phyloP scores from a whole-genome alignment of 1,140 invertebrate genomes.

The Ridgeia piscesae region DNA sequence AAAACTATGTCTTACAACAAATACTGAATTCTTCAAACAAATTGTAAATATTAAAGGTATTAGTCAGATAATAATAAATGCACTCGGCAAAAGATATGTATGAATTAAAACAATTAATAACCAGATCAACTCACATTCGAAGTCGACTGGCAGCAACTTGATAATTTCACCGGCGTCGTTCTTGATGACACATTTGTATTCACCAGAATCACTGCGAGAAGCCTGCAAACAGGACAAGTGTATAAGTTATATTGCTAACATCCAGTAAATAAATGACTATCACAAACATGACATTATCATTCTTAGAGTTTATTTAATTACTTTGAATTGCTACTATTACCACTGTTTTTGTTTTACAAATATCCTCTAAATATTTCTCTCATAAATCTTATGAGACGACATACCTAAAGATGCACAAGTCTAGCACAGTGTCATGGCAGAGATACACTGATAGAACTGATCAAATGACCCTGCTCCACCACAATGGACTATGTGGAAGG shows the following conservation, averaged over 20 bases:
- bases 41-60: too few species aligned
- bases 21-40: too few species aligned
- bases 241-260: too few species aligned
- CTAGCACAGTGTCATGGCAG: background rate
- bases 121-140: constrained; percentile 76
- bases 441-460: background rate
- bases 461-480: too few species aligned
- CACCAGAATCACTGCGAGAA: constrained; percentile 72
- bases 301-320: too few species aligned
- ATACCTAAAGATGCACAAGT: background rate
- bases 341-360: too few species aligned
- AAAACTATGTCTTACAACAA: too few species aligned
- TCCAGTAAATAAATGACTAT: too few species aligned
- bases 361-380: background rate
- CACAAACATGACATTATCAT: too few species aligned
- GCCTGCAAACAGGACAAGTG: constrained; percentile 35
- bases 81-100: background rate
- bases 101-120: background rate
- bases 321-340: too few species aligned
- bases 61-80: background rate
- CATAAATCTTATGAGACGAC: background rate
- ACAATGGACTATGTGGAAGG: too few species aligned
- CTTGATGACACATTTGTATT: constrained; percentile 82
- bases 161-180: constrained; percentile 88
- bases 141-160: constrained; percentile 80